A percentile compares a stretch with the other conserved stretches of the same genome.
Conservation (phyloP, 2,888 invertebrate genomes). For the Eumerus sabulonum region DNA sequence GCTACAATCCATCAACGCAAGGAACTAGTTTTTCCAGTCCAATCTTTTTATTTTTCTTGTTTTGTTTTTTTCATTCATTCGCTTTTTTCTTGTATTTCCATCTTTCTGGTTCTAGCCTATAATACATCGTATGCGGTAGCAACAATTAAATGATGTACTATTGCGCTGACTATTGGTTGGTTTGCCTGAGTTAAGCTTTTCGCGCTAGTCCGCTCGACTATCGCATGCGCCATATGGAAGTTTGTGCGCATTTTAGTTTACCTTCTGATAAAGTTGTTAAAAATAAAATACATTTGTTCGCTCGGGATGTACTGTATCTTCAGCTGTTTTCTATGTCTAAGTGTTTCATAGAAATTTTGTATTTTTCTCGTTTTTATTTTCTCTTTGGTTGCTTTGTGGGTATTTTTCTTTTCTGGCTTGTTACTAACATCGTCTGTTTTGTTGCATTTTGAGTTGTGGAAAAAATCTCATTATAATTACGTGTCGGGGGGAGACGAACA, state of each 20-base stretch:
- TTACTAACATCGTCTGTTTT: neutral
- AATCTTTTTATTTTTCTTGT: slow-evolving; percentile 8
- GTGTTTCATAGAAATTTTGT: too few relatives aligned
- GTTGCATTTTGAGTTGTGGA: slow-evolving; percentile 37
- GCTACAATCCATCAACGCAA: too few relatives aligned
- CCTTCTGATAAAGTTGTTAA: slow-evolving; percentile 40
- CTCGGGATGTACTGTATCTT: slow-evolving; percentile 30
- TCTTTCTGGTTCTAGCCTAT: slow-evolving; percentile 7
- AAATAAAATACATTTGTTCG: slow-evolving; percentile 30
- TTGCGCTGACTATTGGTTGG: slow-evolving; percentile 8
- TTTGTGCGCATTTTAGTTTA: slow-evolving; percentile 16
- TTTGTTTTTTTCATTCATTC: slow-evolving; percentile 11
- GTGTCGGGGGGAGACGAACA: neutral
- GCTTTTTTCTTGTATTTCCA: neutral
- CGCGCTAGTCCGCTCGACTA: slow-evolving; percentile 27
- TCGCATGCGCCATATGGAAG: slow-evolving; percentile 28
- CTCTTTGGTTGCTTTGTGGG: neutral
- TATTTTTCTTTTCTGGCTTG: slow-evolving; percentile 7
- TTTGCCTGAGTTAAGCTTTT: slow-evolving; percentile 8
- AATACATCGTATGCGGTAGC: slow-evolving; percentile 27
- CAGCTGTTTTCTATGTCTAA: slow-evolving; percentile 5
- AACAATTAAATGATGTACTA: slow-evolving; percentile 29
- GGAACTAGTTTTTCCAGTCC: neutral
- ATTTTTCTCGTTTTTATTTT: too few relatives aligned
- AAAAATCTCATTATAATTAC: slow-evolving; percentile 31